A percentile compares a stretch with the other conserved stretches of the same genome.
Conservation (phyloP, 1,140 invertebrate genomes). For the Oreohelix idahoensis region DNA sequence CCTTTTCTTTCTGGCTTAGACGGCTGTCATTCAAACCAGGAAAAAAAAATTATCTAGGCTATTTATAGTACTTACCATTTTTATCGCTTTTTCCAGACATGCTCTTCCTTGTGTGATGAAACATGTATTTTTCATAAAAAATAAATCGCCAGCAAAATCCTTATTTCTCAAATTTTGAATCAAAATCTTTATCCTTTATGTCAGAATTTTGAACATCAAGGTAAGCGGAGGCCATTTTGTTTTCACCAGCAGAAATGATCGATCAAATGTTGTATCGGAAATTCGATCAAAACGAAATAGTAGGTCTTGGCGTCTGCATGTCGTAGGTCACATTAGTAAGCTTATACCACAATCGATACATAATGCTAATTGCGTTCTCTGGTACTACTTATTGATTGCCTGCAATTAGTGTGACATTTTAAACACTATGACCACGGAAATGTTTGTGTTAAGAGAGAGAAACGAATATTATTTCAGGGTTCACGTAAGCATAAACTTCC, state of each 20-base stretch:
- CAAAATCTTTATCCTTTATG: neutral
- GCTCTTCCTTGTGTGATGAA: neutral
- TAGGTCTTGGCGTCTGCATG: neutral
- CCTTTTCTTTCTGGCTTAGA: too few species aligned
- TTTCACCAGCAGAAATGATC: neutral
- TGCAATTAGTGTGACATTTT: too few species aligned
- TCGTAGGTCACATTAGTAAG: too few species aligned
- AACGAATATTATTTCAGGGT: too few species aligned
- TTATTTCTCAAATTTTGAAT: neutral
- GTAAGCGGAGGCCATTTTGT: neutral
- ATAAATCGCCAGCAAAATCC: neutral
- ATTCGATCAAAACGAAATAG: neutral
- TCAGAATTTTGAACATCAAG: neutral
- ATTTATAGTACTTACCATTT: conserved; percentile 4
- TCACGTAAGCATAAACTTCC: too few species aligned
- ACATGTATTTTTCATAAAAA: neutral
- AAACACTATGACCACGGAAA: too few species aligned
- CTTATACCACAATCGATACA: too few species aligned
- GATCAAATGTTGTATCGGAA: neutral
- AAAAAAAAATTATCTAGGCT: too few species aligned
- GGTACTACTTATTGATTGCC: too few species aligned
- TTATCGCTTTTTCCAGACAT: neutral
- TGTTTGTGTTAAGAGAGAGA: too few species aligned
- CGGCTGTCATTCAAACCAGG: too few species aligned
- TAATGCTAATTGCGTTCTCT: too few species aligned